Evolutionary conservation across 2,888 invertebrate species (phyloP), one percentile per base, ranked within the genome.

Genomic region (Crioceris asparagi): DNA sequence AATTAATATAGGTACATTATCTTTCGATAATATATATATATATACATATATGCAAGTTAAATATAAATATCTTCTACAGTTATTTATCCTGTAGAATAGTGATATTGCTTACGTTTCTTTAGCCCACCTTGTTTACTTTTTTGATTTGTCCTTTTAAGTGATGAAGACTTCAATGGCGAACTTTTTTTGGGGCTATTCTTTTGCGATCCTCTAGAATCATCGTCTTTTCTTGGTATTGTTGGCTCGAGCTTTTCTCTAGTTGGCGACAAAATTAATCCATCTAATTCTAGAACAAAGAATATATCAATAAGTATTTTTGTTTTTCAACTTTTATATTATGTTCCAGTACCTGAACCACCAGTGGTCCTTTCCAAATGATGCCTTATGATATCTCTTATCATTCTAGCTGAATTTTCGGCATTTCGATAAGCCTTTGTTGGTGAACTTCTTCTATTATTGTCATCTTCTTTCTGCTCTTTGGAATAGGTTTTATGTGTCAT

Each of bases 381-480:
- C 49, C 77, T 72, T 54, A 82, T 72, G 64, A 75, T 70, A 70
- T 78, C 75, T 67, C 77, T 68, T 68, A 79, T 68, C 55, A 72
- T 61, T 46, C 65, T 56, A 31, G 62, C 61, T 25, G 62, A 60
- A 51, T 64, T 63, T 48, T 65, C 65, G 8, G 61, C 61, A 46
- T 64, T 64, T 25, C 61, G 48, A 40, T 57, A 65, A 56, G 70
- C 72, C 61, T 79, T 78, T 57, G 79, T 76, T 32, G 83, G 82
- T 25, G 80, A 79, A 40, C 75, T 76, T 65, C 83, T 85, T 49
- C 83, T 83, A 56, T 82, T 84, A 60, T 80, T 82, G 64, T 86
- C 86, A 53, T 83, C 80, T 48, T 85, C 86, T 58, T 87, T 87
- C 58, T 87, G 87, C 59, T 86, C 87, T 55, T 85, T 81, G 42